Evolutionary conservation across 23 tunicate species (phyloP), one percentile per base, ranked within the genome.

Genomic region (Halocynthia roretzi): DNA sequence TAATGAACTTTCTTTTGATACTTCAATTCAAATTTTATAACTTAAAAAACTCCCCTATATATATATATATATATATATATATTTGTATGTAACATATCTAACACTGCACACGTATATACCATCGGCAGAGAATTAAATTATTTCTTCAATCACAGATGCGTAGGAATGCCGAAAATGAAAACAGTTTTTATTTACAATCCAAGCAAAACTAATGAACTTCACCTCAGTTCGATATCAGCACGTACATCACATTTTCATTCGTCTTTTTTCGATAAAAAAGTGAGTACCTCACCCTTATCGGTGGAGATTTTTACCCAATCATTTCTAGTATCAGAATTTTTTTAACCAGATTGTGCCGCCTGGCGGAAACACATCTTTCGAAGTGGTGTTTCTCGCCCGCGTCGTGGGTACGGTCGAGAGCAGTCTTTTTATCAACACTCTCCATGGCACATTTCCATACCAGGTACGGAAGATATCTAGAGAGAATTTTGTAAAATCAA

Each of bases 221-320:
- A 80, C 71, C 60, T 92, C 61, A 86, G 65, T 65, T 82, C 98
- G 64, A 92, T 92, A 77, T 86, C 98, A 62, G 98, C 89, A 58
- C 62, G 83, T 71, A 92, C 98, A 0, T 76, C 80, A 52, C 98
- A 92, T 83, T 82, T 92, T 79, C 98, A 92, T 70, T 84, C 98
- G 10, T 92, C 98, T 0, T 92, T 92, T 86, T 92, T 92, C 56
- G 98, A 86, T 75, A 84, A 82, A 70, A 92, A 92, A 82, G 98
- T 92, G 55, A 62, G 56, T 57, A 10, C 44, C 44, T 31, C 44
- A 31, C 4, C 44, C 44, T 31, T 31, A 31, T 1, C 44, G 44
- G 1, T 31, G 44, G 44, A 31, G 44, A 31, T 31, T 31, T 31
- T 31, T 31, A 31, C 44, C 44, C 44, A 10, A 60, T 60, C 17